These are phyloP conservation scores for Drymonia ruficornis DNA, from an alignment of 2,888 invertebrate genomes.

Conservation along the genomic window DNA sequence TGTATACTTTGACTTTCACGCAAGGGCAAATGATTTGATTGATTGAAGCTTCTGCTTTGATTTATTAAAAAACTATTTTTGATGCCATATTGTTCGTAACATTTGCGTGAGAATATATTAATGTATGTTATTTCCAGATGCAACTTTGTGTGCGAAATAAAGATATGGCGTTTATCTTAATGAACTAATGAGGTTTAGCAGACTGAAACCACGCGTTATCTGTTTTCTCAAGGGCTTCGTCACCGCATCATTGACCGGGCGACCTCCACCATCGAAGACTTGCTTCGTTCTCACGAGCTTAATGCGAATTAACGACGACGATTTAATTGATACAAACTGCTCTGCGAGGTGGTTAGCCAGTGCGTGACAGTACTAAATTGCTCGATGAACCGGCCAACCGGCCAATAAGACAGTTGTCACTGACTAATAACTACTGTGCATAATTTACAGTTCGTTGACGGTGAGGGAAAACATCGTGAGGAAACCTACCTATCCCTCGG, in stretches of 20 bases:
- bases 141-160: conserved; percentile 1
- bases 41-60: not conserved
- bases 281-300: conserved; percentile 66
- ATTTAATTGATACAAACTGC: conserved; percentile 78
- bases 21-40: conserved; percentile 3
- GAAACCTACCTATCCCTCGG: no score
- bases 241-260: conserved; percentile 41
- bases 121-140: not conserved
- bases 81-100: not conserved
- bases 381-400: conserved; percentile 30
- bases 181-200: conserved; percentile 24
- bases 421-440: conserved; percentile 34
- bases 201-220: conserved; percentile 15
- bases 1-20: conserved; percentile 6
- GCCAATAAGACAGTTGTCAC: conserved; percentile 28
- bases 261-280: conserved; percentile 43
- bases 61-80: not conserved
- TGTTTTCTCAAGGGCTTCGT: conserved; percentile 34
- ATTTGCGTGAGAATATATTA: not conserved
- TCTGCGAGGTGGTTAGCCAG: conserved; percentile 34
- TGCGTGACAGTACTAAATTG: conserved; percentile 40
- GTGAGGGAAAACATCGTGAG: no score
- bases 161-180: conserved; percentile 11
- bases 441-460: no score
- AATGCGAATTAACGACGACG: conserved; percentile 68